Conservation (phyloP, 64 coral and sea anemone genomes). For the Actinia tenebrosa region DNA sequence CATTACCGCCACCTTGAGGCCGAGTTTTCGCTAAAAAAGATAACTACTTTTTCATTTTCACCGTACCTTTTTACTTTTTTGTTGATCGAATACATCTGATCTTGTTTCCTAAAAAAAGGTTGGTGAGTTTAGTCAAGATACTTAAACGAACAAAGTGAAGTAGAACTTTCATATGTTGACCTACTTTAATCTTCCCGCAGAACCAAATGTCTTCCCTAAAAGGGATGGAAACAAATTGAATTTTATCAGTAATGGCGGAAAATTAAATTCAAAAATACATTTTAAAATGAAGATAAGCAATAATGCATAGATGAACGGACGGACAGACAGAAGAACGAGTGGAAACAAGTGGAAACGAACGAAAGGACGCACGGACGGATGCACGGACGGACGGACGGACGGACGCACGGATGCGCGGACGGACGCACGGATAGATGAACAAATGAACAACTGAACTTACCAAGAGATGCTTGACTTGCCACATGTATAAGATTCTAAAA, state of each 20-base stretch:
- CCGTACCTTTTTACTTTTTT: slow-evolving; percentile 73
- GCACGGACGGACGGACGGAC: too few relatives aligned
- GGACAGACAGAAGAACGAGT: too few relatives aligned
- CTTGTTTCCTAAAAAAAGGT: slow-evolving; percentile 51
- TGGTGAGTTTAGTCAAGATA: neutral
- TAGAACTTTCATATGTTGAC: neutral
- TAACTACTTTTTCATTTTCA: too few relatives aligned
- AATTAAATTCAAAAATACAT: neutral
- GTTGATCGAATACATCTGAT: slow-evolving; percentile 67
- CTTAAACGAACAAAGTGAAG: neutral
- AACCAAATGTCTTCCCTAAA: slow-evolving; percentile 12
- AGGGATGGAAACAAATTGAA: neutral
- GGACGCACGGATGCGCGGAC: too few relatives aligned
- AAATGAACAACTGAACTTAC: slow-evolving; percentile 21
- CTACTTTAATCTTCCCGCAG: slow-evolving; percentile 12
- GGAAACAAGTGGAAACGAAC: too few relatives aligned
- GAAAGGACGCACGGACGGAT: too few relatives aligned
- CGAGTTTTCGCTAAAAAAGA: too few relatives aligned
- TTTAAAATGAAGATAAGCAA: neutral
- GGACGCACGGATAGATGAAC: too few relatives aligned
- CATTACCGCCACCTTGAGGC: too few relatives aligned
- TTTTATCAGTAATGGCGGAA: neutral
- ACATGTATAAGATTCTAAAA: slow-evolving; percentile 81
- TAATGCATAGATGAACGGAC: neutral
- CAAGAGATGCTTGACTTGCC: slow-evolving; percentile 31